Conservation (phyloP, 2,888 invertebrate genomes). For the Bellardia bayeri region DNA sequence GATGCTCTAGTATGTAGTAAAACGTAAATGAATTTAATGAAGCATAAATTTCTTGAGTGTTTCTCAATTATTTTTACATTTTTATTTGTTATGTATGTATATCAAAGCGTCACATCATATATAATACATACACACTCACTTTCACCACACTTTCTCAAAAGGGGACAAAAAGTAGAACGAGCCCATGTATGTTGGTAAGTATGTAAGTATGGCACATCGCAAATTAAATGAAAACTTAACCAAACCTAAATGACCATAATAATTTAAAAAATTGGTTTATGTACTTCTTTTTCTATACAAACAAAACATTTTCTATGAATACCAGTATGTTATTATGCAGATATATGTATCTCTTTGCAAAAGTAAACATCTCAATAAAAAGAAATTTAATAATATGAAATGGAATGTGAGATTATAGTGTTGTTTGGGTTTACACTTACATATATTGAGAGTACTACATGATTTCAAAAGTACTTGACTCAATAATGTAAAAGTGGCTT, state of each 20-base stretch:
- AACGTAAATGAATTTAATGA: constrained; percentile 67
- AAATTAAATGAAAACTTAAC: constrained; percentile 39
- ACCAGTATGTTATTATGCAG: no score
- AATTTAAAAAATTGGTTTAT: constrained; percentile 36
- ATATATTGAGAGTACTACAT: no score
- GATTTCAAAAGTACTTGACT: no score
- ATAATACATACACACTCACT: constrained; percentile 5
- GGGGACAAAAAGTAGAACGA: background rate
- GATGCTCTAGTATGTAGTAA: constrained; percentile 5
- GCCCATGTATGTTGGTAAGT: background rate
- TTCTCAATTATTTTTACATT: constrained; percentile 64
- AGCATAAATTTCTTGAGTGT: constrained; percentile 69
- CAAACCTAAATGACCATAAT: constrained; percentile 43
- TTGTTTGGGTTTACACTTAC: no score
- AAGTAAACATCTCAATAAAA: no score
- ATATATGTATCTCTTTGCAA: no score
- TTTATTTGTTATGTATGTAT: constrained; percentile 14
- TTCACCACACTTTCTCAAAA: background rate
- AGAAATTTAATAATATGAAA: no score
- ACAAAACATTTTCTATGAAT: background rate
- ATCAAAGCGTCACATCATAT: constrained; percentile 8
- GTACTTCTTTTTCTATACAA: background rate
- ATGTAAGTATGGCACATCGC: background rate
- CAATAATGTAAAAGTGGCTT: no score
- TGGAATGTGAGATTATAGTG: no score